Base-by-base conservation (phyloP, 2,888 invertebrate species). In the Thecocarcelia acutangulata region DNA sequence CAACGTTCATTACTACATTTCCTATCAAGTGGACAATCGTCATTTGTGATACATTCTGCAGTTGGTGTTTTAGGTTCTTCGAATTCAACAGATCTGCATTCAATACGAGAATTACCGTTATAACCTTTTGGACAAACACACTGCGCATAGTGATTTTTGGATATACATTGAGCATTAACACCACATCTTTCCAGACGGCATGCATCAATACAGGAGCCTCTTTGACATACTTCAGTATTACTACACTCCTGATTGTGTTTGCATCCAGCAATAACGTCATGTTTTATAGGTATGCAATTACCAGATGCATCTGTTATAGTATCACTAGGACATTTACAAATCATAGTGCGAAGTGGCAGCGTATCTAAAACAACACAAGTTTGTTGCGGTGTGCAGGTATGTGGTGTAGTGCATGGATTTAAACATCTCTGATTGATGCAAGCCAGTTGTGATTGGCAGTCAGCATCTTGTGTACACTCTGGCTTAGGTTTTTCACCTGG, bases 281-380 rank as follows among this genome's bases (percentile, higher is more conserved):
- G 91, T 48, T 92, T 92, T 28, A 93, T 92, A 24, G 91, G 89
- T 83, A 93, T 93, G 89, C 97, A 97, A 83, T 94, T 93, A 84
- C 94, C 95, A 70, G 94, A 94, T 6, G 92, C 92, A 84, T 95
- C 95, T 0, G 94, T 93, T 54, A 96, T 93, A 0, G 95, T 96
- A 82, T 97, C 96, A 48, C 94, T 93, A 15, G 96, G 96, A 90
- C 97, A 97, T 87, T 95, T 94, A 88, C 97, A 97, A 85, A 97
- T 95, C 85, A 97, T 94, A 0, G 97, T 96, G 66, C 96, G 93
- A 83, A 97, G 91, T 2, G 97, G 97, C 56, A 95, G 88, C 0
- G 96, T 94, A 85, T 96, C 96, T 12, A 95, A 91, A 0, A 96
- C 95, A 78, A 94, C 92, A 89, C 97, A 97, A 77, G 94, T 93